phyloP scores from a whole-genome alignment of 2,888 invertebrate species.

The Nowickia ferox region DNA sequence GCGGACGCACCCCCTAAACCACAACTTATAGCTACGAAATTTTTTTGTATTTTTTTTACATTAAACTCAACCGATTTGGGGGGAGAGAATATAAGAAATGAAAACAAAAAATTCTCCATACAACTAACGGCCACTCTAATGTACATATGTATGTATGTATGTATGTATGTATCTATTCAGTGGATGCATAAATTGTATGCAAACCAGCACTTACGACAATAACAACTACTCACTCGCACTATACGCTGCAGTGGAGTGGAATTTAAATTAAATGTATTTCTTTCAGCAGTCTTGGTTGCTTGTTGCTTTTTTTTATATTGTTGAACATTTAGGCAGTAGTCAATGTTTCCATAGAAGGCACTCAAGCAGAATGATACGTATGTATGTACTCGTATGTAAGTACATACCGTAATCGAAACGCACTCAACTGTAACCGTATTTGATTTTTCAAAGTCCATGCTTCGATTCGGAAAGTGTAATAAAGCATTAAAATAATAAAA shows the following conservation, averaged over 20 bases:
- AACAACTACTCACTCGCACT: conserved; percentile 25
- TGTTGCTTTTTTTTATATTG: background rate
- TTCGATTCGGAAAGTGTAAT: conserved; percentile 54
- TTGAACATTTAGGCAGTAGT: conserved; percentile 8
- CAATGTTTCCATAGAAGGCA: conserved; percentile 56
- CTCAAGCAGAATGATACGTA: conserved; percentile 65
- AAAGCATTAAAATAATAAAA: conserved; percentile 49
- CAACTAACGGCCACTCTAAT: no score
- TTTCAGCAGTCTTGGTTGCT: no score
- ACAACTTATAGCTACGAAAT: no score
- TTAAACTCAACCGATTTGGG: no score
- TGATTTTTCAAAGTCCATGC: conserved; percentile 44
- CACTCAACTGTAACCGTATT: conserved; percentile 61
- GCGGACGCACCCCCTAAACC: no score
- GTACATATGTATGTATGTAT: no score
- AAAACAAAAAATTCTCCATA: no score
- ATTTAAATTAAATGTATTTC: conserved; percentile 30
- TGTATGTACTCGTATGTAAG: no score
- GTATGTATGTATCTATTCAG: conserved; percentile 12
- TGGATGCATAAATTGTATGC: conserved; percentile 60
- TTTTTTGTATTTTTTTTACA: no score
- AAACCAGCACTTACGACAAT: conserved; percentile 43
- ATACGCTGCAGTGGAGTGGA: conserved; percentile 49
- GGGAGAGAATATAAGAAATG: no score
- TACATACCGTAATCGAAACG: conserved; percentile 62